These are phyloP conservation scores for Caenorhabditis inopinata DNA, from an alignment of 1,140 invertebrate species.

Conservation along the genomic window DNA sequence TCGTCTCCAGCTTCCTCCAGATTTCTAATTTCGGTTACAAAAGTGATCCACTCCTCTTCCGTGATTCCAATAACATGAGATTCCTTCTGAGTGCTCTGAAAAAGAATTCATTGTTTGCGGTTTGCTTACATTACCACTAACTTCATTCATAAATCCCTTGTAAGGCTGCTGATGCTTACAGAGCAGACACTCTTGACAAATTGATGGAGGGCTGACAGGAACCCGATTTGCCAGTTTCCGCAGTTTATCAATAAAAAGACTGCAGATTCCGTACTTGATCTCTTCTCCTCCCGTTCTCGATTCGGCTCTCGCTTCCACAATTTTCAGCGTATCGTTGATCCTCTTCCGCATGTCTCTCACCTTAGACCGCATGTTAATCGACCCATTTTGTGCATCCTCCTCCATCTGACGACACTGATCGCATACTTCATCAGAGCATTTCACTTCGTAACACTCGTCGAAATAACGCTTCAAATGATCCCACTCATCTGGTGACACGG, in stretches of 20 bases:
- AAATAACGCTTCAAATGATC: neutral
- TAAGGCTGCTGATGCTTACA: neutral
- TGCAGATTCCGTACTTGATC: neutral
- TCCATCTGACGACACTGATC: neutral
- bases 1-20: neutral
- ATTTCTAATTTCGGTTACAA: neutral
- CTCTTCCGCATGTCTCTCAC: neutral
- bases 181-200: slow-evolving; percentile 12
- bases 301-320: neutral
- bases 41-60: neutral
- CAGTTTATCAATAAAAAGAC: neutral
- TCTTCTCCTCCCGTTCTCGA: neutral
- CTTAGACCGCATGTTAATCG: neutral
- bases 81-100: neutral
- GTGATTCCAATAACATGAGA: neutral
- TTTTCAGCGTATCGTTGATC: neutral
- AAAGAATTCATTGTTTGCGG: neutral
- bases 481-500: neutral
- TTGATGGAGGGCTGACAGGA: neutral
- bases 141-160: neutral
- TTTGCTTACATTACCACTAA: neutral
- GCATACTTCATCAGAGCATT: neutral
- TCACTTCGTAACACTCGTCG: neutral
- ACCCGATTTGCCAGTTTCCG: neutral
- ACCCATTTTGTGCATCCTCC: neutral